phyloP scores from a whole-genome alignment of 2,797 vertebrate genomes.

The Cichlasoma orientale region DNA sequence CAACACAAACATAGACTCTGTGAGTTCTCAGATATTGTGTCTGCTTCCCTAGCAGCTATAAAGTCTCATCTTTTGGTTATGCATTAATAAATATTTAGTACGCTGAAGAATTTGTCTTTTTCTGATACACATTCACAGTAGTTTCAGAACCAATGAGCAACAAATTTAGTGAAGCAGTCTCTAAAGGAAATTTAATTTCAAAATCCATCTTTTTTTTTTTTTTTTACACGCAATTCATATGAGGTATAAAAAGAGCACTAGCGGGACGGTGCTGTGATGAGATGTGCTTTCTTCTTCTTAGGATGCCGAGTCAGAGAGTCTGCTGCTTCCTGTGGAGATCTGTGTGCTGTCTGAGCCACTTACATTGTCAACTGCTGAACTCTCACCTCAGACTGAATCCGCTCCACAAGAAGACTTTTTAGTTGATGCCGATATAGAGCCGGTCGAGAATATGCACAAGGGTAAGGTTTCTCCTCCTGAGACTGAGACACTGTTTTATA shows the following conservation, averaged over 20 bases:
- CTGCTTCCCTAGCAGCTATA: not conserved
- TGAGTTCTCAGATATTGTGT: conserved; percentile 41
- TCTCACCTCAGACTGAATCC: not conserved
- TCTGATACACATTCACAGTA: not conserved
- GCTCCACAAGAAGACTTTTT: accelerated
- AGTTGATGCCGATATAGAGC: not conserved
- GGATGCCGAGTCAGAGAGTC: conserved; percentile 62
- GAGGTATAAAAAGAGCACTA: no score
- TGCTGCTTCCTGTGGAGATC: conserved; percentile 24
- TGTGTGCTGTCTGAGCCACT: not conserved
- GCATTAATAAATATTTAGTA: not conserved
- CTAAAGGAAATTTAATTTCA: not conserved
- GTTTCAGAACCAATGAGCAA: no score
- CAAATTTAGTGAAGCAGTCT: no score
- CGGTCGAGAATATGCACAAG: not conserved
- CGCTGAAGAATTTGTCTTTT: not conserved
- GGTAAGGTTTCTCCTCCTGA: not conserved
- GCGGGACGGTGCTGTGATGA: not conserved
- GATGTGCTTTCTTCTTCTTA: conserved; percentile 22
- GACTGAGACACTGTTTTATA: not conserved
- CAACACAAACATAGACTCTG: conserved; percentile 14
- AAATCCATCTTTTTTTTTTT: not conserved
- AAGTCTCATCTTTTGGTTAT: not conserved
- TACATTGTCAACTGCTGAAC: not conserved
- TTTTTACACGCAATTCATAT: not conserved